Base-by-base conservation (phyloP, 2,888 invertebrate species). In the Agrotis puta region DNA sequence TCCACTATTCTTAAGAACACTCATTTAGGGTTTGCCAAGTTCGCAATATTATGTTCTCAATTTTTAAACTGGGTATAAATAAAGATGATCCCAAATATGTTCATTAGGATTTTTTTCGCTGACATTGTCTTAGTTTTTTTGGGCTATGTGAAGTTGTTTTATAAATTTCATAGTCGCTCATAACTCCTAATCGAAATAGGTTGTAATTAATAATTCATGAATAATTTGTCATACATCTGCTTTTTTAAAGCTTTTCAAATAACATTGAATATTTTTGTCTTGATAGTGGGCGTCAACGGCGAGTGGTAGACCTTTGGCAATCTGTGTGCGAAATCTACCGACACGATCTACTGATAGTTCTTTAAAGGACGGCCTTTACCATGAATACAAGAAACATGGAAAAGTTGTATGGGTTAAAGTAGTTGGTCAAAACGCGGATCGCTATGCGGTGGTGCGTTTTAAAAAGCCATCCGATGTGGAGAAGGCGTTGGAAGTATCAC, bases 301-400 rank as follows among this genome's bases (percentile, higher is more conserved):
- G 88, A 94, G 91, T 86, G 95, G 96, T 80, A 97, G 98, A 90
- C 98, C 98, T 74, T 95, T 98, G 88, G 98, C 98, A 82, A 98
- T 99, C 91, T 98, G 98, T 96, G 98, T 99, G 86, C 97, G 98
- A 90, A 99, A 99, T 96, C 96, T 99, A 89, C 99, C 99, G 82
- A 97, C 98, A 80, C 97, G 99, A 88, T 99, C 98, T 88, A 97
- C 98, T 92, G 99, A 99, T 94, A 98, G 99, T 87, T 99, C 99
- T 89, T 96, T 99, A 87, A 99, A 99, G 96, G 99, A 99, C 96
- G 99, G 99, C 85, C 97, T 99, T 86, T 99, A 99, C 96, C 99
- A 99, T 96, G 99, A 99, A 96, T 99, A 99, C 97, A 99, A 99
- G 97, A 99, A 99, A 93, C 99, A 99, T 95, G 99, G 99, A 81